Evolutionary conservation across 2,797 vertebrate genomes (phyloP).

Genomic region (Heteromormyrus szaboi): DNA sequence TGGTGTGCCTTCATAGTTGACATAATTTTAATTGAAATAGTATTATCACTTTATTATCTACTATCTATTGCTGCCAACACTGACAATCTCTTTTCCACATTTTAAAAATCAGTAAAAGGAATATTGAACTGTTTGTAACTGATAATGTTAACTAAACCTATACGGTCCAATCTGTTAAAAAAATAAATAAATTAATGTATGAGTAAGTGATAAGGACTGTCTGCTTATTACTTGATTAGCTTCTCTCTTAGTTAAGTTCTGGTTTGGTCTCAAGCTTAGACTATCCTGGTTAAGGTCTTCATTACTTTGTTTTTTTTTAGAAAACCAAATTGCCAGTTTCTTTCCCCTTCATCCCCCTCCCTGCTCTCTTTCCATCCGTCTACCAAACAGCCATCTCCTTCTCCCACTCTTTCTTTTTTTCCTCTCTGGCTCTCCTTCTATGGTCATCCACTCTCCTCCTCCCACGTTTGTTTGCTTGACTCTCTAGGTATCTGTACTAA

Average conservation of each 20-base stretch:
- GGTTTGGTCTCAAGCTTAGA: background rate
- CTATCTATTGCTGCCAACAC: background rate
- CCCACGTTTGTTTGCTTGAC: constrained; percentile 7
- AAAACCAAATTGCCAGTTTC: background rate
- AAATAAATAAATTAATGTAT: background rate
- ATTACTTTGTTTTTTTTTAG: background rate
- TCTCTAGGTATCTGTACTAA: constrained; percentile 11
- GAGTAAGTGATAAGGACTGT: too few relatives aligned
- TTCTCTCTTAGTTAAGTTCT: background rate
- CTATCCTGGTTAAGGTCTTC: background rate
- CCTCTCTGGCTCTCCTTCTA: background rate
- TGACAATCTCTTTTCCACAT: background rate
- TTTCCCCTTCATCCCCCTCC: background rate
- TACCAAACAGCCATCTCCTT: background rate
- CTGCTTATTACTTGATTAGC: background rate
- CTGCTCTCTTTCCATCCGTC: background rate
- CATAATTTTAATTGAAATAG: background rate
- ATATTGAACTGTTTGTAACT: background rate
- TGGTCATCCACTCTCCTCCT: background rate
- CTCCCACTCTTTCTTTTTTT: background rate
- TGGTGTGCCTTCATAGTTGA: background rate
- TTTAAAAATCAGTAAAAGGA: background rate
- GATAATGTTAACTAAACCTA: background rate
- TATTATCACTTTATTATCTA: background rate
- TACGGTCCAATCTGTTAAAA: background rate